Percentiles rank a stretch among this genome's conserved stretches.
Evolutionary conservation across 2,888 invertebrate genomes (phyloP).

Genomic region (Callimorpha dominula): DNA sequence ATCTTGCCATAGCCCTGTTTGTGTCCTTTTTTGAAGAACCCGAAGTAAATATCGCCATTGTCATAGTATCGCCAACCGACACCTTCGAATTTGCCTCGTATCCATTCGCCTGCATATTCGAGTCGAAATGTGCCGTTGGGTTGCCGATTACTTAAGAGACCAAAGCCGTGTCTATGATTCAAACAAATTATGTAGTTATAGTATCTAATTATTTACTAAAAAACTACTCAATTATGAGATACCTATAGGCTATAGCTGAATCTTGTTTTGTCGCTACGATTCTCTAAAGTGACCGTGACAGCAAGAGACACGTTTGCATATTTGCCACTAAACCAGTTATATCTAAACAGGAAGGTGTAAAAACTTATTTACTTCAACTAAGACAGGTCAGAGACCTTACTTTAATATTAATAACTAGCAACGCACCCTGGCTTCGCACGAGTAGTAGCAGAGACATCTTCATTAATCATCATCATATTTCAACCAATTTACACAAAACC

Average conservation of each 20-base stretch:
- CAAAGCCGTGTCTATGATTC: slow-evolving; percentile 84
- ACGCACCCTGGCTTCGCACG: too few species aligned
- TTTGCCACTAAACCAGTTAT: neutral
- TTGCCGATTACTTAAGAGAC: slow-evolving; percentile 77
- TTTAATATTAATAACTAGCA: neutral
- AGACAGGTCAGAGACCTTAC: neutral
- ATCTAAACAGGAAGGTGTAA: neutral
- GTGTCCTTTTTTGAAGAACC: slow-evolving; percentile 82
- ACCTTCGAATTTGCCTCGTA: slow-evolving; percentile 86
- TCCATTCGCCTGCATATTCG: slow-evolving; percentile 88
- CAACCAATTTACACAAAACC: too few species aligned
- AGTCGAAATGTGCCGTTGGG: slow-evolving; percentile 76
- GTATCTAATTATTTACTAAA: too few species aligned
- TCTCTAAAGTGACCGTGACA: neutral
- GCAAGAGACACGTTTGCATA: neutral
- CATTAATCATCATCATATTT: too few species aligned
- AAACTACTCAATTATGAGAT: neutral
- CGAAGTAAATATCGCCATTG: slow-evolving; percentile 88
- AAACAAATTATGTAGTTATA: too few species aligned
- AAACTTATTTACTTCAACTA: neutral
- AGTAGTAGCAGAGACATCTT: too few species aligned
- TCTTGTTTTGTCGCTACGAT: neutral
- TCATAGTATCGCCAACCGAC: slow-evolving; percentile 85
- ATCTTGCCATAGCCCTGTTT: slow-evolving; percentile 88
- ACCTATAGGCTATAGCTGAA: neutral